These are phyloP conservation scores for Rhinoraja longicauda DNA, from an alignment of 2,797 vertebrate genomes.

Conservation along the genomic window DNA sequence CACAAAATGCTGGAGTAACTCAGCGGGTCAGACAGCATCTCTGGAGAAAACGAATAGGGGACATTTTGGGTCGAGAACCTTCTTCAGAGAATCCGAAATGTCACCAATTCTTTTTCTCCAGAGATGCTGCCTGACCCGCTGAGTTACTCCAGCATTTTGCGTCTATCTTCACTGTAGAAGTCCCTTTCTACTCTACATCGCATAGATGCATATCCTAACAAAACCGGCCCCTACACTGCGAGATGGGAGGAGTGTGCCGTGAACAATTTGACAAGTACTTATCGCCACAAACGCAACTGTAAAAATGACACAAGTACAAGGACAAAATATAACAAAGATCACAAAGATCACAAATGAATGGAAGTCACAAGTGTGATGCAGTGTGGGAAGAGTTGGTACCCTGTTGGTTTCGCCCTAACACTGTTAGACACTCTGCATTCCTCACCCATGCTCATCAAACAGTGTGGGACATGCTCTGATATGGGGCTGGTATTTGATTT, in stretches of 20 bases:
- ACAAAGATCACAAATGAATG: background rate
- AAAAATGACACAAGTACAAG: background rate
- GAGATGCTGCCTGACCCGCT: no score
- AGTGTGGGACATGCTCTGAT: background rate
- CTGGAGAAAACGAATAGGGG: no score
- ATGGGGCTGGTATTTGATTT: background rate
- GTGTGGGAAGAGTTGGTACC: background rate
- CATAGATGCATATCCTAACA: no score
- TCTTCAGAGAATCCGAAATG: no score
- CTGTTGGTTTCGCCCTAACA: background rate
- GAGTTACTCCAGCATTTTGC: no score
- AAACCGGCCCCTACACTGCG: background rate
- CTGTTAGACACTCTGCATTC: background rate
- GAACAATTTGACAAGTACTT: background rate
- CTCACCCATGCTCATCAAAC: background rate
- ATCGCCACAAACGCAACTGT: background rate
- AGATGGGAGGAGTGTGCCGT: background rate
- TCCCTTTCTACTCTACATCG: background rate
- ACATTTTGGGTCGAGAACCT: no score
- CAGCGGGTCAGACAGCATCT: no score
- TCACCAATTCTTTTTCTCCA: no score
- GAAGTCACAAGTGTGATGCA: background rate
- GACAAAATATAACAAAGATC: background rate
- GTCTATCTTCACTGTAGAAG: no score
- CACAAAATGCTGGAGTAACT: no score